Base-by-base conservation (phyloP, 2,113 vertebrate species). In the Macaca mulatta region DNA sequence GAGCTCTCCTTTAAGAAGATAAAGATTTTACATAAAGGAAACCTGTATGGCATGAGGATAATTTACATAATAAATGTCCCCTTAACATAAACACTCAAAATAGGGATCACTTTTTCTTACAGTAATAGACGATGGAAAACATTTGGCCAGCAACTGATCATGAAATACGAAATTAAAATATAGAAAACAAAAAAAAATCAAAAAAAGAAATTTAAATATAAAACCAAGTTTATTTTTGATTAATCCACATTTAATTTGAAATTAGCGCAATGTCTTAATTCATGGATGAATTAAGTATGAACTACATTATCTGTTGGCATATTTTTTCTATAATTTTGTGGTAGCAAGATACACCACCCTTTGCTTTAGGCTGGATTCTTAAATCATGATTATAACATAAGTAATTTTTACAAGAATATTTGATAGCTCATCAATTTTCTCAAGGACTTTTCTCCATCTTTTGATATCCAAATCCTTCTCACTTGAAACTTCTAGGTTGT, bases 201-300 rank as follows among this genome's bases (percentile, higher is more conserved):
- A 20, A 81, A 87, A 86, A 90, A 25, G 7, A 86, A 64, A 90
- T 80, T 59, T 48, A 88, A 96, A 52, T 61, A 95, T 35, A 94
- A 96, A 90, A 80, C 9, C 0, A 38, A 6, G 23, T n/a, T 70
- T 48, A 40, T 55, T 95, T 97, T 89, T 45, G 10, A 90, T 77
- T 81, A 95, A 67, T 82, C 30, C 79, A 38, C 18, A 59, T 43
- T 45, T 78, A 92, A 86, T 89, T 93, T 84, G 64, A 97, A 95
- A 80, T 79, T 40, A 40, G 40, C 40, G 40, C 38, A 69, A 35
- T 25, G 7, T n/a, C 18, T 16, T 78, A 40, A 86, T 61, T 94
- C 4, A 81, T 57, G 72, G 12, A 40, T 80, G 27, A 52, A 89
- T 85, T 84, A 84, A 91, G 43, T 40, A 43, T 55, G 27, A 87